phyloP scores from a whole-genome alignment of 2,888 invertebrate genomes.

The Calameuta idolon region DNA sequence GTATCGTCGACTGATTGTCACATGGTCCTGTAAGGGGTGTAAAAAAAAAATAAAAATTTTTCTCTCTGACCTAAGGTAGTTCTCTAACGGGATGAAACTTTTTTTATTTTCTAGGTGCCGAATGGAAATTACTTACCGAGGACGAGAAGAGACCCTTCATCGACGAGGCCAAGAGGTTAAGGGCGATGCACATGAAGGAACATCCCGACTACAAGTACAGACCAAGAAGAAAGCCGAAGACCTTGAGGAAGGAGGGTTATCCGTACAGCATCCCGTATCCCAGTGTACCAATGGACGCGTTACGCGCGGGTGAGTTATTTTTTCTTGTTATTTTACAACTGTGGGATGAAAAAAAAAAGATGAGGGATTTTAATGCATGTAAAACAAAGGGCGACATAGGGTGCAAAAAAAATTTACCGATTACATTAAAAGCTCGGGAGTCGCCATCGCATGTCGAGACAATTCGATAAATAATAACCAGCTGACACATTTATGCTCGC shows the following conservation, averaged over 20 bases:
- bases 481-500: conserved; percentile 56
- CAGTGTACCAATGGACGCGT: conserved; percentile 89
- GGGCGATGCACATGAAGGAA: conserved; percentile 95
- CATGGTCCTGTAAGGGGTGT: too few species aligned
- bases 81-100: too few species aligned
- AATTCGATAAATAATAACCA: conserved; percentile 58
- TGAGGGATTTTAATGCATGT: neutral
- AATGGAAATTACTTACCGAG: conserved; percentile 95
- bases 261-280: conserved; percentile 94
- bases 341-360: neutral
- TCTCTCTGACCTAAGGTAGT: too few species aligned
- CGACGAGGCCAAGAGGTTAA: conserved; percentile 94
- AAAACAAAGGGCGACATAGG: neutral
- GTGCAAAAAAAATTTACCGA: neutral
- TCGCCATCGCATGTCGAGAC: conserved; percentile 38
- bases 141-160: conserved; percentile 97
- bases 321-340: neutral
- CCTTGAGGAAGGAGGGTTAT: conserved; percentile 88
- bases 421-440: neutral
- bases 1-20: too few species aligned
- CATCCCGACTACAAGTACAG: conserved; percentile 96
- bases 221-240: conserved; percentile 90
- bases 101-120: conserved; percentile 76
- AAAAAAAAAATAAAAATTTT: too few species aligned
- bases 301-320: conserved; percentile 82